These are phyloP conservation scores for Chromoteleia sp. DNA, from an alignment of 2,888 invertebrate genomes.

Conservation along the genomic window DNA sequence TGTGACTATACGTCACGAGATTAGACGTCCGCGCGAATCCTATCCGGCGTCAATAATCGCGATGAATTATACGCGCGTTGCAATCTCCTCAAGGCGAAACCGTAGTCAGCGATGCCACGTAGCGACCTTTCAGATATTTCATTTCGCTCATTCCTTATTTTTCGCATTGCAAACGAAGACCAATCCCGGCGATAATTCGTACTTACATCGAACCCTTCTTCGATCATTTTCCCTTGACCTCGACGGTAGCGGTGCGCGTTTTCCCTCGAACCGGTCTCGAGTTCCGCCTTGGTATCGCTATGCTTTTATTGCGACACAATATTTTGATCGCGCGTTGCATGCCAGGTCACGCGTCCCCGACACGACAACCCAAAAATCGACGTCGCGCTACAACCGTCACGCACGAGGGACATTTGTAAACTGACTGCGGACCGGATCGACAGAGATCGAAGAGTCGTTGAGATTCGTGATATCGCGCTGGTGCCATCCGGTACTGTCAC, in stretches of 20 bases:
- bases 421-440: constrained; percentile 72
- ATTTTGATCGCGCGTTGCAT: constrained; percentile 10
- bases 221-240: constrained; percentile 77
- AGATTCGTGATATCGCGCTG: constrained; percentile 75
- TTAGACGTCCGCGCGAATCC: constrained; percentile 64
- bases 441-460: constrained; percentile 69
- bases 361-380: constrained; percentile 19
- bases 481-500: constrained; percentile 84
- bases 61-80: constrained; percentile 70
- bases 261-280: constrained; percentile 27
- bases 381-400: constrained; percentile 65
- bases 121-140: constrained; percentile 71
- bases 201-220: constrained; percentile 83
- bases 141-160: constrained; percentile 61
- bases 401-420: constrained; percentile 74
- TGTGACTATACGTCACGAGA: constrained; percentile 68
- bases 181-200: constrained; percentile 64
- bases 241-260: constrained; percentile 33
- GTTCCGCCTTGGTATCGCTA: constrained; percentile 16
- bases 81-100: constrained; percentile 66
- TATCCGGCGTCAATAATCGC: constrained; percentile 67
- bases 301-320: constrained; percentile 19
- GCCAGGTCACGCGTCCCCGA: not conserved
- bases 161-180: constrained; percentile 48
- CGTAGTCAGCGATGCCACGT: constrained; percentile 65